These are phyloP conservation scores for Psilanteris sp. DNA, from an alignment of 1,140 invertebrate genomes.

Conservation along the genomic window DNA sequence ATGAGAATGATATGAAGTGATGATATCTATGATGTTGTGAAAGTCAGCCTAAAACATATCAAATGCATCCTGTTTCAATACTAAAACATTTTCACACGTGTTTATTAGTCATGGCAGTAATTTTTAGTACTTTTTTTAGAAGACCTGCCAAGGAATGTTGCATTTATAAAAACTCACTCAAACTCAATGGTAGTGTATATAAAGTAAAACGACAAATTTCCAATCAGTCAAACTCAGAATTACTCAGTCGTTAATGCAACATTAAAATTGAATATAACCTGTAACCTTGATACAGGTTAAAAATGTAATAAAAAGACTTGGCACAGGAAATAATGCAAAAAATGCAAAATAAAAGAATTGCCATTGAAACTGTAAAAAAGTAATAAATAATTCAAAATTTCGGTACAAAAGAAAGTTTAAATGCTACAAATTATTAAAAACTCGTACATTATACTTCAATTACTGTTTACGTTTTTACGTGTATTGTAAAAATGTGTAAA, in stretches of 20 bases:
- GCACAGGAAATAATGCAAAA: neutral
- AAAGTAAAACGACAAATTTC: neutral
- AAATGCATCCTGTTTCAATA: constrained; percentile 9
- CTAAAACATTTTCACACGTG: constrained; percentile 31
- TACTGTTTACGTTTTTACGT: neutral
- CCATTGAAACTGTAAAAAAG: neutral
- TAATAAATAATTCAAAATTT: constrained; percentile 1
- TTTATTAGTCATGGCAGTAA: constrained; percentile 62
- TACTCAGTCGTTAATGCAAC: neutral
- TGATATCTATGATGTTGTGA: constrained; percentile 71
- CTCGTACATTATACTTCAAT: constrained; percentile 2
- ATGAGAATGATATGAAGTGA: constrained; percentile 73
- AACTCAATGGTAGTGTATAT: neutral
- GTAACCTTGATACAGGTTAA: too few species aligned
- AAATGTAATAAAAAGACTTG: neutral
- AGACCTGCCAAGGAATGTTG: constrained; percentile 60
- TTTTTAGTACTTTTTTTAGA: constrained; percentile 16
- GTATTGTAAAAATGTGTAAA: constrained; percentile 27
- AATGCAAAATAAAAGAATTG: neutral
- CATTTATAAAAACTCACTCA: constrained; percentile 3
- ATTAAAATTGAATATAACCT: too few species aligned
- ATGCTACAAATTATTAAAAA: constrained; percentile 4
- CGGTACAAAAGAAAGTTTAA: too few species aligned
- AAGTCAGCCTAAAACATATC: constrained; percentile 65
- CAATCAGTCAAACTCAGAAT: neutral